Percentiles rank a stretch among this genome's conserved stretches.
These are phyloP conservation scores for Melanaphis sacchari DNA, from an alignment of 1,140 invertebrate genomes.

Conservation along the genomic window DNA sequence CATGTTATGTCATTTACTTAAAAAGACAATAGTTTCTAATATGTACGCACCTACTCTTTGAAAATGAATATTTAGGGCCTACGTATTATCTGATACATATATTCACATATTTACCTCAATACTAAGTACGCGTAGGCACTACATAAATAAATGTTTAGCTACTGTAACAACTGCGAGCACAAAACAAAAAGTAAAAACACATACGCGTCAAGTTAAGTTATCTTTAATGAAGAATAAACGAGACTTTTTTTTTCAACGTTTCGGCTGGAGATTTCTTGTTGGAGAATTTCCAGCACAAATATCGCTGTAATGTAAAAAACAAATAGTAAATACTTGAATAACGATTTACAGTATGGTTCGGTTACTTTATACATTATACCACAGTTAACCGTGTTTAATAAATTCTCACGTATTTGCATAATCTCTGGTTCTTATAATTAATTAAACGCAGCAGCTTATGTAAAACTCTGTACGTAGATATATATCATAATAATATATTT, in stretches of 20 bases:
- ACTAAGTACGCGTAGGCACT: background rate
- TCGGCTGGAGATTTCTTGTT: background rate
- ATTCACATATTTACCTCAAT: too few species aligned
- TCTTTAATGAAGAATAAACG: slow-evolving; percentile 10
- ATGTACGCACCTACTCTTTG: background rate
- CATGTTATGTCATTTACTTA: background rate
- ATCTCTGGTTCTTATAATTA: slow-evolving; percentile 22
- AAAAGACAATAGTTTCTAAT: slow-evolving; percentile 9
- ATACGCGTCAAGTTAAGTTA: background rate
- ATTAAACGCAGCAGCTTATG: slow-evolving; percentile 20
- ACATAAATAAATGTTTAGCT: background rate
- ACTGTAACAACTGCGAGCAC: background rate
- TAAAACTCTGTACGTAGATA: background rate
- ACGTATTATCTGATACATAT: background rate
- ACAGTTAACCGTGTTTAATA: background rate
- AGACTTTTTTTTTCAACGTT: background rate
- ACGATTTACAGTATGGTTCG: slow-evolving; percentile 15
- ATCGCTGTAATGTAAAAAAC: background rate
- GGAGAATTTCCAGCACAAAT: background rate
- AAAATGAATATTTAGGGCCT: background rate
- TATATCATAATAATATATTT: background rate
- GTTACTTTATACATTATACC: background rate
- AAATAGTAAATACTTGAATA: background rate
- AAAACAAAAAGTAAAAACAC: background rate
- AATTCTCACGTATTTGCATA: slow-evolving; percentile 29